Base-by-base conservation (phyloP, 2,888 invertebrate genomes). In the Drosophila macrospina region DNA sequence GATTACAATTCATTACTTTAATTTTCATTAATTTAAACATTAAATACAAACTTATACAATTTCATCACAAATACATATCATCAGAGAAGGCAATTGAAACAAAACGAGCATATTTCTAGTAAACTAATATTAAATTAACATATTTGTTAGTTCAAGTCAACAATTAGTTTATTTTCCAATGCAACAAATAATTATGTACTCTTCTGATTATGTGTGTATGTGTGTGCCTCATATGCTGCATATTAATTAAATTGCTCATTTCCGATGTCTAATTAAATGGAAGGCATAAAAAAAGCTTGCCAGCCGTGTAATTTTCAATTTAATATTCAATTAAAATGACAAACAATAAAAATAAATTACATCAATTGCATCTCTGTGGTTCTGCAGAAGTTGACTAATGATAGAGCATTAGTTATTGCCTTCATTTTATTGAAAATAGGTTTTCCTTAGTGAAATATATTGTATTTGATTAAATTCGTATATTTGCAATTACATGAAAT, bases 231-330 rank as follows among this genome's bases (percentile, higher is more conserved):
- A 55, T 56, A 52, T 64, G 69, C 47, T 20, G 68, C 69, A 73
- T 79, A 84, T 79, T 86, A 84, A 86, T 81, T 71, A 79, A 84
- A 84, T 79, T 78, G 70, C 66, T 70, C 59, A 84, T 79, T 79
- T 84, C 79, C 85, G 71, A 59, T 75, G 41, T 67, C 73, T 79
- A 86, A 84, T 86, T 86, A 81, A 81, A 73, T 61, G 41, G 32
- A 30, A 13, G 11, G 28, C 28, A 63, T 7, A 37, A 47, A 67
- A 72, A 60, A n/a, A 24, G 2, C 6, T 4, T 4, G 10, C 7
- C 44, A 47, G 13, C 41, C 48, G 50, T 56, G 54, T 59, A 68
- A 59, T 68, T 63, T 65, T 64, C 61, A 44, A 59, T 76, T 70
- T 41, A 68, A 64, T 63, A 69, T 79, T 82, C 64, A 79, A 82